Evolutionary conservation across 2,888 invertebrate species (phyloP).

Genomic region (Cremastinae sp.): DNA sequence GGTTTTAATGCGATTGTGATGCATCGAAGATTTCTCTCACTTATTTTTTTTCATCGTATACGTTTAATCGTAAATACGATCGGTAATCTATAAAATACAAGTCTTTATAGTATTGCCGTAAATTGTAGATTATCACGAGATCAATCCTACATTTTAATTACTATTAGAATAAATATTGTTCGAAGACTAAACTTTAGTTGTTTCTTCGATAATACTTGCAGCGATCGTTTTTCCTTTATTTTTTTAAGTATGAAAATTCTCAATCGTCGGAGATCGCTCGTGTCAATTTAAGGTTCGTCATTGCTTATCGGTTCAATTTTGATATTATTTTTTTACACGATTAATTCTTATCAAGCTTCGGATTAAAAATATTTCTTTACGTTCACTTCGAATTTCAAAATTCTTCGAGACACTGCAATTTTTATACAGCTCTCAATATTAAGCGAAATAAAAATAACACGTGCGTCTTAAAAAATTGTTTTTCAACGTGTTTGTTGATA

Average conservation of each 20-base stretch:
- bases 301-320: conserved; percentile 66
- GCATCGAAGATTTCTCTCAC: conserved; percentile 3
- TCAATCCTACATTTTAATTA: conserved; percentile 22
- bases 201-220: conserved; percentile 34
- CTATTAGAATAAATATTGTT: conserved; percentile 20
- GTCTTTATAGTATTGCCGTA: conserved; percentile 46
- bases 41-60: conserved; percentile 25
- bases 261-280: conserved; percentile 69
- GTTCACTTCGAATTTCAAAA: no score
- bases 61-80: conserved; percentile 35
- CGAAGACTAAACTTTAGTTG: conserved; percentile 27
- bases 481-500: no score
- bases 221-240: not conserved
- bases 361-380: not conserved
- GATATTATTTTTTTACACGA: conserved; percentile 39
- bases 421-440: no score
- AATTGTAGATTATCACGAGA: conserved; percentile 43
- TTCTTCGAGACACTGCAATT: no score
- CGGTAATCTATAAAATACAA: conserved; percentile 31
- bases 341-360: conserved; percentile 48
- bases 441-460: no score
- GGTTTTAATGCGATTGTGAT: conserved; percentile 4
- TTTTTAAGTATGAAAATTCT: conserved; percentile 45
- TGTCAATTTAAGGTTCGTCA: conserved; percentile 61
- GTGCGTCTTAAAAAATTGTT: no score